Evolutionary conservation across 2,113 vertebrate genomes (phyloP).

Genomic region (Erythrocebus patas): DNA sequence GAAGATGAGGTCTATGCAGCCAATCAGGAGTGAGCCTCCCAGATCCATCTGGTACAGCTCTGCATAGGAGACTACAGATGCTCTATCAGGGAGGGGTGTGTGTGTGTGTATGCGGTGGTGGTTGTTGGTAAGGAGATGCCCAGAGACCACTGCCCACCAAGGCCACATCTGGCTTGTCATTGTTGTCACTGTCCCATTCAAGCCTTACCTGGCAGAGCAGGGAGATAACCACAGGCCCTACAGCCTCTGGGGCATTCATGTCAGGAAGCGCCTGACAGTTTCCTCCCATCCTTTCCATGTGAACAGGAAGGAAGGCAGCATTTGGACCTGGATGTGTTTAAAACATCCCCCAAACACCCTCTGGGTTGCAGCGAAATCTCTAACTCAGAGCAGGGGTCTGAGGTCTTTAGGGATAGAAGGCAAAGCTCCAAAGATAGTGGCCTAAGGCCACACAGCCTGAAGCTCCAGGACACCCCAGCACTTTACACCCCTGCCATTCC

Average conservation of each 20-base stretch:
- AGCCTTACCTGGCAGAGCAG: not conserved
- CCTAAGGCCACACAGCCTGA: not conserved
- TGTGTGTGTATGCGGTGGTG: no score
- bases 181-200: not conserved
- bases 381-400: not conserved
- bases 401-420: not conserved
- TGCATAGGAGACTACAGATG: not conserved
- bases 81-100: no score
- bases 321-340: constrained; percentile 39
- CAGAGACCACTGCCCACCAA: not conserved
- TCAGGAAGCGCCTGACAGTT: not conserved
- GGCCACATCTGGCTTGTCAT: not conserved
- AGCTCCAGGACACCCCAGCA: not conserved
- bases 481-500: not conserved
- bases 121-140: not conserved
- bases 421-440: not conserved
- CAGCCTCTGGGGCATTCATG: not conserved
- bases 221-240: not conserved
- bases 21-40: not conserved
- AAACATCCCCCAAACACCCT: constrained; percentile 31
- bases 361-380: constrained; percentile 49
- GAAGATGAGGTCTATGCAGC: not conserved
- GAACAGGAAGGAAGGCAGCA: constrained; percentile 69
- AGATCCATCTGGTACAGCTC: not conserved
- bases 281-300: not conserved